phyloP scores from a whole-genome alignment of 2,113 vertebrate species.

The Bufo gargarizans region DNA sequence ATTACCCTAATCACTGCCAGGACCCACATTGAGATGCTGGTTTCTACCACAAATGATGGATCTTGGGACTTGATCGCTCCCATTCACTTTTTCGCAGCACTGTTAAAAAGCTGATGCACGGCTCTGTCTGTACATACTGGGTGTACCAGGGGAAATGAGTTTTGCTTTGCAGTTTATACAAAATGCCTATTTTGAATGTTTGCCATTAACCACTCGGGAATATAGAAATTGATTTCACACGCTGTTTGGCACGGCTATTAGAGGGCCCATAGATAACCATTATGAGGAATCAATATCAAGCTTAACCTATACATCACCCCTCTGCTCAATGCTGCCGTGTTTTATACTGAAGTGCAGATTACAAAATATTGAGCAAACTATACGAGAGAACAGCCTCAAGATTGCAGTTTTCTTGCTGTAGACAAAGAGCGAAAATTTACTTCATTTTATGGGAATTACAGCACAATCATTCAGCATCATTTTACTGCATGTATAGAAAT shows the following conservation, averaged over 20 bases:
- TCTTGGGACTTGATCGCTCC: neutral
- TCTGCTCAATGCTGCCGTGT: neutral
- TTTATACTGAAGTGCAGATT: neutral
- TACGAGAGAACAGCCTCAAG: neutral
- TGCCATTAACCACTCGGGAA: constrained; percentile 25
- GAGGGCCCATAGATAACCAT: constrained; percentile 36
- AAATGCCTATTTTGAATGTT: constrained; percentile 18
- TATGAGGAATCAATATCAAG: constrained; percentile 40
- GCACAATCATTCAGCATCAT: no score
- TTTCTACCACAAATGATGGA: neutral
- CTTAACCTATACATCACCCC: constrained; percentile 24
- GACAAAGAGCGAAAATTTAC: no score
- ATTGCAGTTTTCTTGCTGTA: no score
- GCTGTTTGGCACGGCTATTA: constrained; percentile 40
- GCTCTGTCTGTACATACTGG: neutral
- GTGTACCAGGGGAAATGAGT: neutral
- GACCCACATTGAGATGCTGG: no score
- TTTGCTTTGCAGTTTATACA: constrained; percentile 23
- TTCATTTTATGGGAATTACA: no score
- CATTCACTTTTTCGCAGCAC: neutral
- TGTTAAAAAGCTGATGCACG: constrained; percentile 12
- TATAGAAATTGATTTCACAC: constrained; percentile 37
- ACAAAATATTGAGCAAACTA: no score
- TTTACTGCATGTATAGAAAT: no score
- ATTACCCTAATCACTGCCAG: constrained; percentile 1